These are phyloP conservation scores for Anguilla japonica DNA, from an alignment of 2,113 vertebrate genomes.

Conservation along the genomic window DNA sequence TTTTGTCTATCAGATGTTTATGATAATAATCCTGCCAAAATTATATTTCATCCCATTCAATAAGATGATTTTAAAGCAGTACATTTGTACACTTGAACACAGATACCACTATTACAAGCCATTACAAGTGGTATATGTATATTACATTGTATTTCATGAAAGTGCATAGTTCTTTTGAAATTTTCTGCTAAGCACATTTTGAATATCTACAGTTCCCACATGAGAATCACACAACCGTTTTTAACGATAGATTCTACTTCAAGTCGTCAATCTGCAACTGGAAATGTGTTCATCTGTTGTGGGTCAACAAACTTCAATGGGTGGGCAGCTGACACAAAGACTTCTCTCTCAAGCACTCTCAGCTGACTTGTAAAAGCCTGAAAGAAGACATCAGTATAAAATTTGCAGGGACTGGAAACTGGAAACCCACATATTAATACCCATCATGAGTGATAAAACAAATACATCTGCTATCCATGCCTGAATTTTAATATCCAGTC, in stretches of 20 bases:
- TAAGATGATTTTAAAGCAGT: not conserved
- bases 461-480: not conserved
- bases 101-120: not conserved
- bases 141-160: not conserved
- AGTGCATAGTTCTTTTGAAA: not conserved
- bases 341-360: not conserved
- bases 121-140: no score
- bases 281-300: not conserved
- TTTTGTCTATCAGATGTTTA: not conserved
- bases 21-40: not conserved
- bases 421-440: not conserved
- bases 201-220: not conserved
- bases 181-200: not conserved
- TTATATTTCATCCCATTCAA: not conserved
- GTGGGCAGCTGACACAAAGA: not conserved
- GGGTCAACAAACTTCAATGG: conserved; percentile 8
- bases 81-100: not conserved
- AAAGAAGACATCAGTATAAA: not conserved
- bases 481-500: not conserved
- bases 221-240: not conserved
- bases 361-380: not conserved
- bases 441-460: not conserved
- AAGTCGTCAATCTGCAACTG: not conserved
- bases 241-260: not conserved
- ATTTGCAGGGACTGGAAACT: not conserved